Conservation (phyloP, 2,888 invertebrate species). For the Lasius platythorax region DNA sequence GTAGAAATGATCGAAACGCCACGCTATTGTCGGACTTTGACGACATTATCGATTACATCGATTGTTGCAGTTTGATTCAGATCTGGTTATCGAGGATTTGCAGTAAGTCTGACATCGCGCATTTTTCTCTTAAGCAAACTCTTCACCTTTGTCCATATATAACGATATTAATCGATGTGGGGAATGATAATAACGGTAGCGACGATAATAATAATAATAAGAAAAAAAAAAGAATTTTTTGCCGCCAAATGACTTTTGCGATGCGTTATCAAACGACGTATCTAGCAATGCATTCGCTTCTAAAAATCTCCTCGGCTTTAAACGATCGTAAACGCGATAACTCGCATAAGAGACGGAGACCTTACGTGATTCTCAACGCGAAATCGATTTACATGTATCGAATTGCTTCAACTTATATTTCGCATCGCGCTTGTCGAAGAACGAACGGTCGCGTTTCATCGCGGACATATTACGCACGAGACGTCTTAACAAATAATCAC, state of each 20-base stretch:
- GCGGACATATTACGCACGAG: conserved; percentile 3
- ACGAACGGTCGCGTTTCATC: conserved; percentile 7
- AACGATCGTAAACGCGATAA: conserved; percentile 23
- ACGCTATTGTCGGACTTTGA: conserved; percentile 49
- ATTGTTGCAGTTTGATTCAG: conserved; percentile 5
- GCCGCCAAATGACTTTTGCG: neutral
- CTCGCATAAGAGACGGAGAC: conserved; percentile 15
- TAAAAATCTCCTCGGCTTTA: neutral
- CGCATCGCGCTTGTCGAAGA: conserved; percentile 25
- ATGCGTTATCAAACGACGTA: neutral
- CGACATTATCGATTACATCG: conserved; percentile 54
- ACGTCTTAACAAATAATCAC: conserved; percentile 34
- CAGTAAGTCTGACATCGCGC: conserved; percentile 63
- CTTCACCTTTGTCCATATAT: neutral
- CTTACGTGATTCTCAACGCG: conserved; percentile 29
- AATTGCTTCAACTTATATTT: conserved; percentile 36
- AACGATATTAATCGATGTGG: neutral
- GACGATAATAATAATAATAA: neutral
- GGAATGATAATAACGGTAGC: neutral
- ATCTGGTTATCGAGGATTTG: conserved; percentile 62
- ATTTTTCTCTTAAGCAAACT: neutral
- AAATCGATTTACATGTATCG: conserved; percentile 41
- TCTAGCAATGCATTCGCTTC: neutral
- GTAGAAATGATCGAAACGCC: conserved; percentile 29
- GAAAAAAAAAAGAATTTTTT: neutral